Evolutionary conservation across 1,140 invertebrate genomes (phyloP), one percentile per base, ranked within the genome.

Genomic region (Drosophila ohnishii): DNA sequence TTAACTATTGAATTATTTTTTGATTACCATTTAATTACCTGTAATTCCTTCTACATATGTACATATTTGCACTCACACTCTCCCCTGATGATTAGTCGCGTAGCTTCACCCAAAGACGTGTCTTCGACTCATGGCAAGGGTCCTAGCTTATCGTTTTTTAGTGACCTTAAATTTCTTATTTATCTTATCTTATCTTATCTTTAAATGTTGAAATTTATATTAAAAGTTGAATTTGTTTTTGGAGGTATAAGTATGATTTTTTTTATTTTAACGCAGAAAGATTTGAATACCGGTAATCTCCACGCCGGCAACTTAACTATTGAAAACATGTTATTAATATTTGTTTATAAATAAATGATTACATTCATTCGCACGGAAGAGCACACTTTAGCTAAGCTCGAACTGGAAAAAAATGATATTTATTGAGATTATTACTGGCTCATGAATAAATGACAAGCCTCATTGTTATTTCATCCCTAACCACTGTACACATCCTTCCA

Each of bases 351-450:
- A 69, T 66, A 69, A 69, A 28, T 69, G 13, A 66, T 44, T 44
- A 34, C 35, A 16, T 19, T 32, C 28, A 51, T 51, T 44, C 28
- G 3, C 30, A 19, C 10, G 22, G 22, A n/a, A 35, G 11, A 6
- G 35, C 44, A 22, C 28, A 35, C 45, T 50, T 28, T 34, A 48
- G 16, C 35, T 30, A 32, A 37, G 28, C 14, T 67, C 63, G 10
- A 30, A n/a, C 34, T 30, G 37, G 25, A 28, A 48, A 35, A 58
- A 70, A 35, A 71, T 71, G 34, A 71, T 50, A 32, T 58, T 71
- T 35, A 58, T 40, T 50, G 51, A 58, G 65, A 71, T 70, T 71
- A 71, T 71, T 71, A 71, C 48, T 42, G 51, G 65, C 30, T 34
- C 56, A 71, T 71, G 44, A 57, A 71, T 71, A 71, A 58, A 71